Conservation (phyloP, 2,113 vertebrate genomes). For the Tyto alba region DNA sequence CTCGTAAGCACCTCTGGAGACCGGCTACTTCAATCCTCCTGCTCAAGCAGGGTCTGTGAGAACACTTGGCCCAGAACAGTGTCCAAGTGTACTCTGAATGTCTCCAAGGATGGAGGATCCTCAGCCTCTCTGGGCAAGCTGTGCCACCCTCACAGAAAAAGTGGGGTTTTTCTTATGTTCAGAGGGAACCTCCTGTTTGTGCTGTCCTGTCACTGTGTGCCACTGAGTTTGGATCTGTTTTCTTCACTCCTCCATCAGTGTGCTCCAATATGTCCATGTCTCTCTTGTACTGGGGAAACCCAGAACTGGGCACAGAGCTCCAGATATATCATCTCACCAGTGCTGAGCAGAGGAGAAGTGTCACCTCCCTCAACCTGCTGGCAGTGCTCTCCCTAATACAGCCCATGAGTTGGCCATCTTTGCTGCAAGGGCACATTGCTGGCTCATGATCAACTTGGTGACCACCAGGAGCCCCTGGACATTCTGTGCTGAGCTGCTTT, state of each 20-base stretch:
- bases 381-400: not conserved
- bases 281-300: not conserved
- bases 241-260: not conserved
- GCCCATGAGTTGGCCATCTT: not conserved
- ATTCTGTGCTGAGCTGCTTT: not conserved
- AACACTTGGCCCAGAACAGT: not conserved
- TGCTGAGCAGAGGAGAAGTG: not conserved
- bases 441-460: not conserved
- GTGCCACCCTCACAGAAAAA: not conserved
- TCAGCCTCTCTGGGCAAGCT: not conserved
- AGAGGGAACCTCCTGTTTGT: not conserved
- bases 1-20: not conserved
- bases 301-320: not conserved
- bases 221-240: not conserved
- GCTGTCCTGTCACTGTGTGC: not conserved
- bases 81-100: accelerated
- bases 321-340: not conserved
- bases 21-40: not conserved
- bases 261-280: not conserved
- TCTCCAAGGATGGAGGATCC: not conserved
- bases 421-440: not conserved
- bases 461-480: not conserved
- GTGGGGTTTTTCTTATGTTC: accelerated
- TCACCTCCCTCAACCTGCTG: not conserved
- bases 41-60: not conserved